Evolutionary conservation across 1,140 invertebrate genomes (phyloP).

Genomic region (Heliothis subflexa): DNA sequence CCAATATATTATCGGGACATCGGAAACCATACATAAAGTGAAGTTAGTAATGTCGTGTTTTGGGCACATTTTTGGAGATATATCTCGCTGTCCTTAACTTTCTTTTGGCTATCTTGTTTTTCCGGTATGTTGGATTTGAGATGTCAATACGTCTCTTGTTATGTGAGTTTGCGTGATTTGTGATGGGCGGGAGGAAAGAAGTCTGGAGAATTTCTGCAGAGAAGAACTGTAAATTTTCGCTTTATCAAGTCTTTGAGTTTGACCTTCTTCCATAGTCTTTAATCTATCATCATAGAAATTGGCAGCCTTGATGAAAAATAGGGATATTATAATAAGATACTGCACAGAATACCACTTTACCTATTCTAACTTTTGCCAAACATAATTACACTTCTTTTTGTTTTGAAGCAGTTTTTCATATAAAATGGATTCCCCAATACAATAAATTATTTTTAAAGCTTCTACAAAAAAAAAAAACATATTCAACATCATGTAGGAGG

Average conservation of each 20-base stretch:
- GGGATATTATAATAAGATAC: no score
- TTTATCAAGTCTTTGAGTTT: no score
- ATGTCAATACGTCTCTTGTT: not conserved
- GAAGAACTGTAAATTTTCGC: not conserved
- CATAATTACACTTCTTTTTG: no score
- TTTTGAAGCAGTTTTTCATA: not conserved
- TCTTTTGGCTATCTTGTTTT: conserved; percentile 20
- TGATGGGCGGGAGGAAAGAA: not conserved
- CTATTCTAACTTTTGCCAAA: no score
- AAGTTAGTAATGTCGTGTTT: conserved; percentile 28
- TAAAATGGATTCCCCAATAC: not conserved
- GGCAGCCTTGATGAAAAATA: no score
- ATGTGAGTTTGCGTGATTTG: not conserved
- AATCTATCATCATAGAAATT: no score
- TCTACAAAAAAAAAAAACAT: conserved; percentile 11
- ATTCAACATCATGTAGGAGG: conserved; percentile 32
- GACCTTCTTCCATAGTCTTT: no score
- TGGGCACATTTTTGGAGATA: conserved; percentile 29
- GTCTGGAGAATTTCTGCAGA: not conserved
- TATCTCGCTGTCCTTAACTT: conserved; percentile 14
- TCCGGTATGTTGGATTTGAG: conserved; percentile 16
- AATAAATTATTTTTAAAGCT: not conserved
- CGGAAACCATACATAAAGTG: conserved; percentile 42
- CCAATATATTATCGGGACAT: conserved; percentile 40
- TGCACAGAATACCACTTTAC: no score